A percentile compares a stretch with the other conserved stretches of the same genome.
Evolutionary conservation across 1,140 invertebrate genomes (phyloP).

Genomic region (Panulirus ornatus): DNA sequence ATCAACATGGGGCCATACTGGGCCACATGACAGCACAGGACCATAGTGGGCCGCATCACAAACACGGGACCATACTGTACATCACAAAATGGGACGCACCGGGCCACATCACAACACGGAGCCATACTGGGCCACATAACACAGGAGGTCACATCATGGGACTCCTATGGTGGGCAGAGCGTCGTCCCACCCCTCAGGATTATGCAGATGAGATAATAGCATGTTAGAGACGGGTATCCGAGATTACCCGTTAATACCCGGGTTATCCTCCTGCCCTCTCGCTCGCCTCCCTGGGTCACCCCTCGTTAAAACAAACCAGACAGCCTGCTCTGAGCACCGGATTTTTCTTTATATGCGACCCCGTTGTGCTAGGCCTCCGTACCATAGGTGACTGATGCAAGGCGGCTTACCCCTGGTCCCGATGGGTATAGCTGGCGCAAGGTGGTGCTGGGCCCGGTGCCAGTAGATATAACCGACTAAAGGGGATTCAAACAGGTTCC

Average conservation of each 20-base stretch:
- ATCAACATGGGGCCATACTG: neutral
- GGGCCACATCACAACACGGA: neutral
- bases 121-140: neutral
- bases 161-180: too few relatives aligned
- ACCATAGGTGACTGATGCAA: too few relatives aligned
- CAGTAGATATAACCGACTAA: too few relatives aligned
- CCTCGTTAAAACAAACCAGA: too few relatives aligned
- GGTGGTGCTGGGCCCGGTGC: too few relatives aligned
- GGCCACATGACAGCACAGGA: neutral
- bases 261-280: neutral
- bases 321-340: too few relatives aligned
- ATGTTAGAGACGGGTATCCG: neutral
- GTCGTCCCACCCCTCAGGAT: neutral
- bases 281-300: constrained; percentile 5
- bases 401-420: too few relatives aligned
- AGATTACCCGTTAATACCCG: constrained; percentile 13
- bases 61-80: neutral
- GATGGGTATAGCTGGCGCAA: too few relatives aligned
- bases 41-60: too few relatives aligned
- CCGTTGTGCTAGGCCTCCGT: too few relatives aligned
- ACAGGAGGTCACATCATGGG: neutral
- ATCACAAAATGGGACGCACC: neutral
- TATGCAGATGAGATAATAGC: constrained; percentile 23
- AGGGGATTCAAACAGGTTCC: too few relatives aligned
- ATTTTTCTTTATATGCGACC: too few relatives aligned